Evolutionary conservation across 2,888 invertebrate genomes (phyloP).

Genomic region (Lochmaea capreae): DNA sequence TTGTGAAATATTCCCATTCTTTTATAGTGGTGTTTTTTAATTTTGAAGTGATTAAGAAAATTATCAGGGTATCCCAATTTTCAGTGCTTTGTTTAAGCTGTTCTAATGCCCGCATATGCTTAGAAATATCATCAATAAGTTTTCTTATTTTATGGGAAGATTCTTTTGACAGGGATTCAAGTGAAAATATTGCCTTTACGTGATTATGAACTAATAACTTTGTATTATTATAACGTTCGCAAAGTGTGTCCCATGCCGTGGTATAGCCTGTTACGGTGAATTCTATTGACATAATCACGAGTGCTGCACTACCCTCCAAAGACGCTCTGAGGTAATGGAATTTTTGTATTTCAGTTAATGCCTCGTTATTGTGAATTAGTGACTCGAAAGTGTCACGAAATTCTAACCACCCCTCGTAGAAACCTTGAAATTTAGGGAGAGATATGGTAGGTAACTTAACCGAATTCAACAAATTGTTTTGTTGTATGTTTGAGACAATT

Average conservation of each 20-base stretch:
- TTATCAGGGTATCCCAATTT: constrained; percentile 27
- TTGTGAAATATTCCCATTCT: constrained; percentile 26
- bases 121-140: constrained; percentile 13
- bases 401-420: constrained; percentile 15
- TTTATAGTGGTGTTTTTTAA: constrained; percentile 9
- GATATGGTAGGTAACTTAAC: not conserved
- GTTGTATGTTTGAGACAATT: too few species aligned
- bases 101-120: constrained; percentile 19
- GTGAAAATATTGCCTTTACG: constrained; percentile 25
- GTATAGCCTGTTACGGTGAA: constrained; percentile 19
- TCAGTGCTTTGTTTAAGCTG: constrained; percentile 20
- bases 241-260: constrained; percentile 32
- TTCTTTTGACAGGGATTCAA: constrained; percentile 15
- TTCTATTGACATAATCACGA: constrained; percentile 19
- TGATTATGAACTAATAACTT: constrained; percentile 28
- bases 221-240: constrained; percentile 30
- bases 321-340: constrained; percentile 34
- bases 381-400: constrained; percentile 29
- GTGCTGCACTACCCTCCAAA: constrained; percentile 27
- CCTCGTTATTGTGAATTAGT: constrained; percentile 32
- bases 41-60: constrained; percentile 24
- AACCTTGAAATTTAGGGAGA: constrained; percentile 17
- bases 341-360: constrained; percentile 26
- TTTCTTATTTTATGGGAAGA: constrained; percentile 8
- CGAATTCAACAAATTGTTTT: too few species aligned